These are phyloP conservation scores for Harpalus rubripes DNA, from an alignment of 2,888 invertebrate genomes.

Conservation along the genomic window DNA sequence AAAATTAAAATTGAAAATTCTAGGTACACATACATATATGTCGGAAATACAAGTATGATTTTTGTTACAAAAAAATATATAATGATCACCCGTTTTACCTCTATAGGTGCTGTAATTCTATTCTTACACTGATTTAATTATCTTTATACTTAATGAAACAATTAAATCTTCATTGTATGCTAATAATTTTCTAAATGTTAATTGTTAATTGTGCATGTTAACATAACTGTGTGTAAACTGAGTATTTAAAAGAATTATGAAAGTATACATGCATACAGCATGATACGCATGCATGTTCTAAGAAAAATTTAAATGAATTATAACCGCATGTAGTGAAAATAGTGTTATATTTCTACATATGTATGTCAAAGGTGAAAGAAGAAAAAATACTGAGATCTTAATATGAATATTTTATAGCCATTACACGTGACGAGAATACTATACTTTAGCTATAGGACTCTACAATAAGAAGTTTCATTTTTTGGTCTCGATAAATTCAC, in stretches of 20 bases:
- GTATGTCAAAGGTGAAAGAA: not conserved
- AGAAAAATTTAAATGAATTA: constrained; percentile 1
- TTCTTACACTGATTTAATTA: not conserved
- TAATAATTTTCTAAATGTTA: not conserved
- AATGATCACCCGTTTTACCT: too few relatives aligned
- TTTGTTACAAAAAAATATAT: too few relatives aligned
- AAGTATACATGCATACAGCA: not conserved
- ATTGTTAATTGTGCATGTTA: not conserved
- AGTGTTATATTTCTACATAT: not conserved
- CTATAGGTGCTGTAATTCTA: too few relatives aligned
- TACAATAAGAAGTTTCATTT: too few relatives aligned
- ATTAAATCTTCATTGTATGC: not conserved
- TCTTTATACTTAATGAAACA: not conserved
- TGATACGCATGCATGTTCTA: not conserved
- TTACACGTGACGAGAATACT: too few relatives aligned
- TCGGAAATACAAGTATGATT: too few relatives aligned
- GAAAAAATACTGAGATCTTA: not conserved
- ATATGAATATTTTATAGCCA: too few relatives aligned
- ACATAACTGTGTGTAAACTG: not conserved
- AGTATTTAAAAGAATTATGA: not conserved
- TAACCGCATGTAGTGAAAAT: not conserved
- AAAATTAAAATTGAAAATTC: too few relatives aligned
- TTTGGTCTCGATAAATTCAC: too few relatives aligned
- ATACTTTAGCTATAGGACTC: too few relatives aligned
- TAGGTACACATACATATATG: too few relatives aligned